Conservation (phyloP, 2,888 invertebrate genomes). For the Mesochorus sp. region DNA sequence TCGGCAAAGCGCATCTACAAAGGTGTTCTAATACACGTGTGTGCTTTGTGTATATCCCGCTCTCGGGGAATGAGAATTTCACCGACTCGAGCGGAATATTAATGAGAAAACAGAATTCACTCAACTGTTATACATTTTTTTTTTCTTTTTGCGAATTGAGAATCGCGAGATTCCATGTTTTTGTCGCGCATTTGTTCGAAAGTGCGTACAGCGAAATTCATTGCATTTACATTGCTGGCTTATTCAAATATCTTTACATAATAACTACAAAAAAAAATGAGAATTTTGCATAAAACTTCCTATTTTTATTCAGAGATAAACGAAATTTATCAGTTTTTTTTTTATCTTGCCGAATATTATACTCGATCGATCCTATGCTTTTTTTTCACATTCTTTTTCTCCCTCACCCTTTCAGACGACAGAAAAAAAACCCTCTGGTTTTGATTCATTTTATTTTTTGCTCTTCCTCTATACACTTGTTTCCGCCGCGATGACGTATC, state of each 20-base stretch:
- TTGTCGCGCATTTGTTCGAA: not conserved
- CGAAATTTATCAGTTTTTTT: too few relatives aligned
- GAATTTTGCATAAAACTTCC: too few relatives aligned
- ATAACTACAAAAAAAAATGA: too few relatives aligned
- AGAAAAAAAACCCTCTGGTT: not conserved
- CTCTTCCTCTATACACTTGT: not conserved
- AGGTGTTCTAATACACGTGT: conserved; percentile 46
- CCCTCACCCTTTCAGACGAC: not conserved
- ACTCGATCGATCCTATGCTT: not conserved
- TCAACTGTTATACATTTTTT: not conserved
- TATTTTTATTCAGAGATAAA: too few relatives aligned
- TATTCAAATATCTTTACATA: too few relatives aligned
- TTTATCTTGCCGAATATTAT: too few relatives aligned
- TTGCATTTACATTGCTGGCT: not conserved
- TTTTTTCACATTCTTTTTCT: not conserved
- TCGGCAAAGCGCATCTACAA: conserved; percentile 36
- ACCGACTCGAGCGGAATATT: conserved; percentile 41
- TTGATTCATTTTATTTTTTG: not conserved
- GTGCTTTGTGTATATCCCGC: not conserved
- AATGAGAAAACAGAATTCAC: conserved; percentile 20
- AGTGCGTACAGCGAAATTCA: not conserved
- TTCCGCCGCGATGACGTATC: conserved; percentile 18
- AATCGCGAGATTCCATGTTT: not conserved
- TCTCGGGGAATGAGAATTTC: conserved; percentile 21
- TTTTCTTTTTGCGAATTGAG: not conserved